These are phyloP conservation scores for Xylota sylvarum DNA, from an alignment of 2,888 invertebrate genomes.

Conservation along the genomic window DNA sequence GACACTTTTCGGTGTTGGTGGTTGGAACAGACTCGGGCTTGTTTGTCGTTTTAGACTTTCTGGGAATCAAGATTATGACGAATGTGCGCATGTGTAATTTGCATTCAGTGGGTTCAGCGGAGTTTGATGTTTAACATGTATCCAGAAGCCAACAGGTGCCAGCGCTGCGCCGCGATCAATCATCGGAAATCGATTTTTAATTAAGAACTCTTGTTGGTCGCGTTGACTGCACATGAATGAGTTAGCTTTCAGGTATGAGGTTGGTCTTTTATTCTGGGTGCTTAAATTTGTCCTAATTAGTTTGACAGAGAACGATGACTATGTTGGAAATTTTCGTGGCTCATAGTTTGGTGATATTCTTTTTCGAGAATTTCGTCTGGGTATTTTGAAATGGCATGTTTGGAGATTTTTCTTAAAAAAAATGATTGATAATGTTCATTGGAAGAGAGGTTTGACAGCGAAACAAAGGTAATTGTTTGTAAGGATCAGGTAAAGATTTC, in stretches of 20 bases:
- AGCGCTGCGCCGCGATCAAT: slow-evolving; percentile 83
- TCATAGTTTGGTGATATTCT: slow-evolving; percentile 31
- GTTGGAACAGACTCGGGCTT: slow-evolving; percentile 25
- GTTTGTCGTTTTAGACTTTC: slow-evolving; percentile 54
- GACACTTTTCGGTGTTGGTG: slow-evolving; percentile 56
- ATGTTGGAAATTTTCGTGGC: slow-evolving; percentile 75
- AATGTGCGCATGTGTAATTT: slow-evolving; percentile 62
- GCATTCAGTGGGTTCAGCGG: slow-evolving; percentile 69
- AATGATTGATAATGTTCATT: slow-evolving; percentile 67
- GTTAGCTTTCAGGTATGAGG: slow-evolving; percentile 62
- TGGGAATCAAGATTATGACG: slow-evolving; percentile 67
- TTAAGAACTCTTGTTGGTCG: slow-evolving; percentile 84
- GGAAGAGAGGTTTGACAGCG: slow-evolving; percentile 39
- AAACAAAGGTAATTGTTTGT: slow-evolving; percentile 37
- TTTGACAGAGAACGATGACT: slow-evolving; percentile 82
- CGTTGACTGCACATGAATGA: slow-evolving; percentile 72
- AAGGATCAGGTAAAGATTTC: neutral
- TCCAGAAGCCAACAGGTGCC: slow-evolving; percentile 85
- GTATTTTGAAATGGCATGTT: slow-evolving; percentile 70
- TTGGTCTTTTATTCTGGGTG: slow-evolving; percentile 79
- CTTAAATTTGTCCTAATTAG: slow-evolving; percentile 84
- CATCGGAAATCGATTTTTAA: slow-evolving; percentile 84
- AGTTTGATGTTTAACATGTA: slow-evolving; percentile 83
- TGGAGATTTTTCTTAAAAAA: slow-evolving; percentile 39
- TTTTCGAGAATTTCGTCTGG: slow-evolving; percentile 74